Conservation (phyloP, 2,113 vertebrate genomes). For the Rhinichthys klamathensis region DNA sequence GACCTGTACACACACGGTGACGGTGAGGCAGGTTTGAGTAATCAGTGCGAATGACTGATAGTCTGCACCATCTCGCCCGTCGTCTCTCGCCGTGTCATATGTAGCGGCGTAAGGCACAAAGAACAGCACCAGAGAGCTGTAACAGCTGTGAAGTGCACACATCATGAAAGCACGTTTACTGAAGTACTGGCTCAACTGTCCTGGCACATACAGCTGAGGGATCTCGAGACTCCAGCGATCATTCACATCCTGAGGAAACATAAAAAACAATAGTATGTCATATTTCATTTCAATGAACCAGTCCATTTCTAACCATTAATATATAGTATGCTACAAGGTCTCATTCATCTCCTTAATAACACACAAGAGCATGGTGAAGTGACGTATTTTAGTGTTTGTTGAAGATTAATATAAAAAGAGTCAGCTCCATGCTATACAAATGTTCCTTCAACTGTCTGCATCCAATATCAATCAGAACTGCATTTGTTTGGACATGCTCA, state of each 20-base stretch:
- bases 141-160: slow-evolving; percentile 88
- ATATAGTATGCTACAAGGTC: background rate
- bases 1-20: slow-evolving; percentile 90
- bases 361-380: background rate
- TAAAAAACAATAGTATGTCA: background rate
- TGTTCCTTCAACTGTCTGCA: background rate
- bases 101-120: slow-evolving; percentile 88
- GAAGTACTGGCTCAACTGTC: slow-evolving; percentile 91
- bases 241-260: slow-evolving; percentile 84
- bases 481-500: background rate
- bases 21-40: slow-evolving; percentile 89
- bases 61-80: slow-evolving; percentile 87
- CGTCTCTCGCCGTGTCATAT: slow-evolving; percentile 77
- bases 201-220: slow-evolving; percentile 89
- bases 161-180: slow-evolving; percentile 87
- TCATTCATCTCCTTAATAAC: background rate
- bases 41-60: slow-evolving; percentile 93
- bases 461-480: background rate
- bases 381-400: background rate
- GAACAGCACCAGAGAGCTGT: slow-evolving; percentile 96
- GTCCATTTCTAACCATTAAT: background rate
- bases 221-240: slow-evolving; percentile 89
- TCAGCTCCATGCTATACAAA: background rate
- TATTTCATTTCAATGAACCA: background rate
- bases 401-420: background rate